Base-by-base conservation (phyloP, 2,113 vertebrate species). In the Centrocercus urophasianus region DNA sequence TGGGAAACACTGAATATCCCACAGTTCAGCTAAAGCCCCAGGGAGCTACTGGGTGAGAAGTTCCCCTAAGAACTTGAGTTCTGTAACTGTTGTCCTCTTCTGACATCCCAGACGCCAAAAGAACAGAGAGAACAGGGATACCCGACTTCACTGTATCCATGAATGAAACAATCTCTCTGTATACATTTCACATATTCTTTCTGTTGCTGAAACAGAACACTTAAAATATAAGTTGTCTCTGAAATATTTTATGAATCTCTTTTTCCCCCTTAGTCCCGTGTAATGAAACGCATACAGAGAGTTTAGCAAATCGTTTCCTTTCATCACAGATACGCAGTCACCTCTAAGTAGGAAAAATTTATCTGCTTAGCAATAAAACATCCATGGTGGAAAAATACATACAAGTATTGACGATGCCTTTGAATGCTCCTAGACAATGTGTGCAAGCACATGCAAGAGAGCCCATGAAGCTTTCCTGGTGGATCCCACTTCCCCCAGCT, bases 1-100 rank as follows among this genome's bases (percentile, higher is more conserved):
- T 94, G 79, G 83, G 96, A 88, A 96, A 92, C 3, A 34, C 50
- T 43, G 60, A 81, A 20, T 71, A 95, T 92, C 96, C 93, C 95
- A 94, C 83, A 93, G 92, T 57, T 86, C 24, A 78, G 85, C 80
- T 52, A 75, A 93, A 92, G 73, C 90, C 57, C 86, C 57, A 22
- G 81, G 93, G 95, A 96, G 21, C 45, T 64, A 16, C 50, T 89
- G 93, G 91, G 56, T 60, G 87, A 89, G 71, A 92, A 85, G 11
- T 64, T 83, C 64, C 50, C 38, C 38, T 47, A 70, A 77, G 67
- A 93, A 87, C 32, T 85, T 71, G 27, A 36, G 10, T 47, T 81
- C 50, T 92, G 47, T 5, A 74, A 56, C 56, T 27, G 42, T 71
- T 74, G 52, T 78, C 72, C 56, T 63, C 34, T 70, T 72, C 54